phyloP scores from a whole-genome alignment of 2,888 invertebrate genomes.

The Trichopria drosophilae region DNA sequence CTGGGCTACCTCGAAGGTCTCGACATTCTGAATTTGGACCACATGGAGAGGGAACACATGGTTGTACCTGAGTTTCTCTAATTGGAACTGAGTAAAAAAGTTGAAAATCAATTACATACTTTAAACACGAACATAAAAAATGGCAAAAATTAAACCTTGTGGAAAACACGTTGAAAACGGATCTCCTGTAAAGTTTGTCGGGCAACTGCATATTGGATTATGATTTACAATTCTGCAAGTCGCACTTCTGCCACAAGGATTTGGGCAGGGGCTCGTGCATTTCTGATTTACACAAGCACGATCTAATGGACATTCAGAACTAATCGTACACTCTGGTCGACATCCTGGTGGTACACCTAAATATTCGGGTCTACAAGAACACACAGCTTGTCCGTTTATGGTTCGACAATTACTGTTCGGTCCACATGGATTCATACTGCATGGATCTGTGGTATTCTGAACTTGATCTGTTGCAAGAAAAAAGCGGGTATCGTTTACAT shows the following conservation, averaged over 20 bases:
- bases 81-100: slow-evolving; percentile 20
- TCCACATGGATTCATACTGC: slow-evolving; percentile 70
- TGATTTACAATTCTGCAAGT: slow-evolving; percentile 76
- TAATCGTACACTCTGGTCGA: slow-evolving; percentile 69
- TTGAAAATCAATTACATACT: slow-evolving; percentile 5
- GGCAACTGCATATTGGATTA: slow-evolving; percentile 69
- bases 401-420: slow-evolving; percentile 68
- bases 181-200: slow-evolving; percentile 68
- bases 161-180: slow-evolving; percentile 64
- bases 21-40: slow-evolving; percentile 76
- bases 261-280: slow-evolving; percentile 72
- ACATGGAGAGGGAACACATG: slow-evolving; percentile 73
- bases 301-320: slow-evolving; percentile 67
- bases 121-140: neutral
- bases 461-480: slow-evolving; percentile 44
- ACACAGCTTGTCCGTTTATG: slow-evolving; percentile 65
- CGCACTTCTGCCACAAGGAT: slow-evolving; percentile 71
- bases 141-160: slow-evolving; percentile 54
- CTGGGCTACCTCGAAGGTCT: slow-evolving; percentile 70
- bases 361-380: slow-evolving; percentile 68
- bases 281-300: slow-evolving; percentile 70
- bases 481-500: slow-evolving; percentile 38
- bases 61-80: slow-evolving; percentile 42
- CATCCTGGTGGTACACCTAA: slow-evolving; percentile 69
- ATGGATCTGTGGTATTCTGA: slow-evolving; percentile 63